These are phyloP conservation scores for Sphaerodactylus townsendi DNA, from an alignment of 2,113 vertebrate genomes.

Conservation along the genomic window DNA sequence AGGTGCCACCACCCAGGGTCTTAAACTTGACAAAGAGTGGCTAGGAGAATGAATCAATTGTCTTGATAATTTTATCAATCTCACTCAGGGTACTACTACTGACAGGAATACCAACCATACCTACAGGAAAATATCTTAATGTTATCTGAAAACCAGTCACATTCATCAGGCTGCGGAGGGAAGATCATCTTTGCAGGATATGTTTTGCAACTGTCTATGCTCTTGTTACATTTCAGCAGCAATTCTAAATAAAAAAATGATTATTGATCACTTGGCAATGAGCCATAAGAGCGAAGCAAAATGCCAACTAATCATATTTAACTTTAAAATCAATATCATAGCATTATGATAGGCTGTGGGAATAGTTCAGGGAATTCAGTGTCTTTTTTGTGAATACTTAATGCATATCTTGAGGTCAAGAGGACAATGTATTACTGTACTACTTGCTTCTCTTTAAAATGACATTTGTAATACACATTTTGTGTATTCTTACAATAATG, in stretches of 20 bases:
- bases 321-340: constrained; percentile 66
- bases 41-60: too few species aligned
- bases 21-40: too few species aligned
- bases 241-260: constrained; percentile 59
- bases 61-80: too few species aligned
- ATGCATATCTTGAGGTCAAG: constrained; percentile 37
- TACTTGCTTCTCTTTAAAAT: constrained; percentile 55
- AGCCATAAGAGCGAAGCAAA: constrained; percentile 50
- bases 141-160: too few species aligned
- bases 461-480: constrained; percentile 50
- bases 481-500: constrained; percentile 4
- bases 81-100: too few species aligned
- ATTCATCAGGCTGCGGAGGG: neutral
- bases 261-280: constrained; percentile 56
- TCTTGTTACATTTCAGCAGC: constrained; percentile 39
- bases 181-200: constrained; percentile 11
- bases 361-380: constrained; percentile 51
- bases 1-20: too few species aligned
- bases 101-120: too few species aligned
- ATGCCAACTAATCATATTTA: constrained; percentile 68
- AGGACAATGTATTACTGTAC: constrained; percentile 40
- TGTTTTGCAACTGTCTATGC: neutral
- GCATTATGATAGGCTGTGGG: constrained; percentile 53
- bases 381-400: constrained; percentile 41
- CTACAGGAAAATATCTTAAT: too few species aligned